Evolutionary conservation across 2,888 invertebrate genomes (phyloP), one percentile per base, ranked within the genome.

Genomic region (Eudemis profundana): DNA sequence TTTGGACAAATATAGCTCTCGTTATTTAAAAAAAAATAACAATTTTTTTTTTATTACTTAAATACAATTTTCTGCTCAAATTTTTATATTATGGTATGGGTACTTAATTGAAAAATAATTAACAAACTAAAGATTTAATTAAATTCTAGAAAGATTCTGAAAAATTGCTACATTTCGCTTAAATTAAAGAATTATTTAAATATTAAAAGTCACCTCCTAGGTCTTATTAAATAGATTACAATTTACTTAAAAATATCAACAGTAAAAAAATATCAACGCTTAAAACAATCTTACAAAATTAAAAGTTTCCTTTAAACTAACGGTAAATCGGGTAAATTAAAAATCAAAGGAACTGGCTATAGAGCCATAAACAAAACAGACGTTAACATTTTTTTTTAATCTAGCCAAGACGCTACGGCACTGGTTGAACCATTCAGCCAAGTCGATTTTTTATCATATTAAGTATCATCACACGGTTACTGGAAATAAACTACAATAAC

Each of bases 181-280:
- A 56, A 54, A 23, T 23, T 17, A 27, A 27, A 21, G 19, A 33
- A 49, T 61, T 40, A 23, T 23, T 17, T 19, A 27, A 21, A 21
- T 23, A 49, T 61, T 40, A 47, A 44, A 80, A 76, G 86, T 85
- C 87, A 86, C 86, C 86, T 83, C 80, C 85, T 85, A 85, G 82
- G 74, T 63, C 69, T 73, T 70, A 67, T 17, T 49, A 57, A 73
- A 70, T 64, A 70, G 44, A 69, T 67, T 70, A 67, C 67, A 66
- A 67, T 56, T 63, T 60, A 61, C 63, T 69, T 54, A 67, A 62
- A 59, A 70, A 69, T 67, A 59, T 56, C 61, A 36, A 60, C 15
- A 69, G 69, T 70, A 75, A 69, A 64, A 69, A 61, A 69, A 71
- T 65, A 49, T 15, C 29, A 63, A 42, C 29, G 19, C 44, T 21